Evolutionary conservation across 2,113 vertebrate species (phyloP).

Genomic region (Mirounga angustirostris): DNA sequence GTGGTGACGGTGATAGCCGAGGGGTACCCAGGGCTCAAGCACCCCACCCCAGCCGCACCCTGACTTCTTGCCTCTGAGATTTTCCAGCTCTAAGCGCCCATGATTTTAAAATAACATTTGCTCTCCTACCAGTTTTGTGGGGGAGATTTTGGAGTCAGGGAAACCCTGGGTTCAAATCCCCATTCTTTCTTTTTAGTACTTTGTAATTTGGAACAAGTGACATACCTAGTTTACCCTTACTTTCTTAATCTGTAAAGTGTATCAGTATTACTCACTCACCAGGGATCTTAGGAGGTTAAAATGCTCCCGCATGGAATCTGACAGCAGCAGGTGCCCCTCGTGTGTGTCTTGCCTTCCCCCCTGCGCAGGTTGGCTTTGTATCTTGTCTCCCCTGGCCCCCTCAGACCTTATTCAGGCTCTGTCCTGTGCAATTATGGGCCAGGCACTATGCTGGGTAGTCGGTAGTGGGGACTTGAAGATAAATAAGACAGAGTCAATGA

Average conservation of each 20-base stretch:
- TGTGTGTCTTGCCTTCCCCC: not conserved
- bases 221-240: not conserved
- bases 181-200: not conserved
- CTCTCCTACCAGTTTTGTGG: not conserved
- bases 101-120: not conserved
- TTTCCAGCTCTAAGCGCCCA: not conserved
- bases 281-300: not conserved
- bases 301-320: not conserved
- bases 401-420: not conserved
- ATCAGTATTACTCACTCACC: not conserved
- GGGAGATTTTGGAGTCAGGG: not conserved
- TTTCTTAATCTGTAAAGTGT: not conserved
- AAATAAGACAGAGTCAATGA: not conserved
- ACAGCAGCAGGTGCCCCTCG: accelerated
- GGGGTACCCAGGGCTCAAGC: not conserved
- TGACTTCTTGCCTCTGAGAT: not conserved
- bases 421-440: not conserved
- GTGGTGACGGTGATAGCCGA: accelerated
- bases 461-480: not conserved
- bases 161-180: not conserved
- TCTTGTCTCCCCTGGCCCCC: accelerated
- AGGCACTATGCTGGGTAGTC: not conserved
- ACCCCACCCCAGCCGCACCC: accelerated
- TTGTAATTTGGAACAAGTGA: not conserved
- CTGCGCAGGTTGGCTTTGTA: not conserved